phyloP scores from a whole-genome alignment of 1,140 invertebrate species.

The Halictus rubicundus region DNA sequence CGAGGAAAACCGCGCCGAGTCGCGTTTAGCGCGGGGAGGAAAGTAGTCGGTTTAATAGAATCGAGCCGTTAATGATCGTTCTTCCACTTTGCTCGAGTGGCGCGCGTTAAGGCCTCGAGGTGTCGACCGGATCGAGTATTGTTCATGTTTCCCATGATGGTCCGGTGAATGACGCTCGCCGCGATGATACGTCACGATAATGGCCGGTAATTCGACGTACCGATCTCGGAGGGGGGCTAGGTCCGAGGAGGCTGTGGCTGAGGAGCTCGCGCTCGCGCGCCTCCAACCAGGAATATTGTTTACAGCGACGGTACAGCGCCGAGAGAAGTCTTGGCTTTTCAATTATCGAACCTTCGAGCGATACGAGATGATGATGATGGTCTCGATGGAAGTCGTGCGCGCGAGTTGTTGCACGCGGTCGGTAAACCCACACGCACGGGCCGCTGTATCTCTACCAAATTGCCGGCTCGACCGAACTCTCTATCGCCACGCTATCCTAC shows the following conservation, averaged over 20 bases:
- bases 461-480: slow-evolving; percentile 38
- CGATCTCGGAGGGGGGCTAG: slow-evolving; percentile 54
- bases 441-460: slow-evolving; percentile 50
- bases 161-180: slow-evolving; percentile 67
- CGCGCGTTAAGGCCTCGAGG: slow-evolving; percentile 60
- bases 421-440: slow-evolving; percentile 61
- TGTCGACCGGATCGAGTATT: slow-evolving; percentile 63
- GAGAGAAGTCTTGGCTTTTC: slow-evolving; percentile 66
- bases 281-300: slow-evolving; percentile 67
- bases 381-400: slow-evolving; percentile 43
- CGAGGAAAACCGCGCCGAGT: slow-evolving; percentile 3
- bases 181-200: slow-evolving; percentile 75
- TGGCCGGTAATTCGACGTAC: slow-evolving; percentile 73
- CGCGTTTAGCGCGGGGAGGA: slow-evolving; percentile 34
- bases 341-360: slow-evolving; percentile 68
- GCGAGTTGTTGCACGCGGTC: slow-evolving; percentile 48
- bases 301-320: slow-evolving; percentile 48
- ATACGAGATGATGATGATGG: slow-evolving; percentile 54
- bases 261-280: no score
- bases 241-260: neutral
- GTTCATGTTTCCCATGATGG: slow-evolving; percentile 63
- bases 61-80: slow-evolving; percentile 63
- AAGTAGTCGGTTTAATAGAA: slow-evolving; percentile 53
- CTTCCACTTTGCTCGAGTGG: slow-evolving; percentile 58
- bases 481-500: neutral